These are phyloP conservation scores for Argya squamiceps DNA, from an alignment of 2,797 vertebrate species.

Conservation along the genomic window DNA sequence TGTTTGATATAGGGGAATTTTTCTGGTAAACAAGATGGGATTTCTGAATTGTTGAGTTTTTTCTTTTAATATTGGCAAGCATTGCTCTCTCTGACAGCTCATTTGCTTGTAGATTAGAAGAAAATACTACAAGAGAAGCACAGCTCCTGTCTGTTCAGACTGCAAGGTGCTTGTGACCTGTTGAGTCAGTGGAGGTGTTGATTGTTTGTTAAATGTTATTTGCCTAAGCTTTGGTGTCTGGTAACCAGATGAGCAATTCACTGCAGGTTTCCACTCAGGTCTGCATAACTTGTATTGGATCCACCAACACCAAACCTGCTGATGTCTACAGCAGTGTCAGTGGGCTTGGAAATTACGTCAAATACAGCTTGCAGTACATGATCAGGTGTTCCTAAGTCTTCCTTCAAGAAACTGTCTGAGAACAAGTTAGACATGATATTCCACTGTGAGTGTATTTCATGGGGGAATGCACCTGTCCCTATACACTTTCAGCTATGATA, in stretches of 20 bases:
- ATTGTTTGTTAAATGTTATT: not conserved
- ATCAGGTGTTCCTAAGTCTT: not conserved
- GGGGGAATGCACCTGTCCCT: not conserved
- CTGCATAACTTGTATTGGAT: not conserved
- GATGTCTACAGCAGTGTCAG: not conserved
- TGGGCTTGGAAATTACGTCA: not conserved
- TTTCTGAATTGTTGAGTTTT: not conserved
- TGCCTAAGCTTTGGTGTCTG: not conserved
- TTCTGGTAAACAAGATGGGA: not conserved
- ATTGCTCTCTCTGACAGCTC: not conserved
- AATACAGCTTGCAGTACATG: not conserved
- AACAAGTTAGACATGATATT: not conserved
- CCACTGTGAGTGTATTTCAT: not conserved
- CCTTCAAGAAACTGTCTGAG: not conserved
- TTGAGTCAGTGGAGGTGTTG: not conserved
- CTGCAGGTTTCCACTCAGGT: not conserved
- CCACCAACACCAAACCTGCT: not conserved
- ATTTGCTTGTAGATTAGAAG: not conserved
- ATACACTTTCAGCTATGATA: not conserved
- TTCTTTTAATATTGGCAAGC: not conserved
- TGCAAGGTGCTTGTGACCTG: not conserved
- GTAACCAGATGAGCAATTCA: not conserved
- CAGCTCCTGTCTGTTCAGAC: not conserved
- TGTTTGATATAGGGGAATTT: not conserved
- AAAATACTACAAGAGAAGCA: not conserved